Evolutionary conservation across 2,113 vertebrate species (phyloP), one percentile per base, ranked within the genome.

Genomic region (Paralichthys olivaceus): DNA sequence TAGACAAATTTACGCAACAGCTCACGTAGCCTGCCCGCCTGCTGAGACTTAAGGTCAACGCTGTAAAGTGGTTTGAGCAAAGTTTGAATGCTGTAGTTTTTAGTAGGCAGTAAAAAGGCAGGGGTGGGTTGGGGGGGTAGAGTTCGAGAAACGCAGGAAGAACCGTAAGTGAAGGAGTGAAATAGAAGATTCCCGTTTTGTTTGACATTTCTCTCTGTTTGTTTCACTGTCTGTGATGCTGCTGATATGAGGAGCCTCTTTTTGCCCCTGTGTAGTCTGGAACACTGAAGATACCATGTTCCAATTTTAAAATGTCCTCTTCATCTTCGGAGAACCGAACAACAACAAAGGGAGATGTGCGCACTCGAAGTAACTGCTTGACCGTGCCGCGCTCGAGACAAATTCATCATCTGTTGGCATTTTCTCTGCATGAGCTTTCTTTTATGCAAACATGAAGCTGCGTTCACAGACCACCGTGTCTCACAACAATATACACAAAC

Each of bases 1-100:
- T 4, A 73, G 17, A 79, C 72, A 80, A 80, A 86, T 87, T 87
- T 83, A 92, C 72, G 62, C 89, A 88, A 82, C 86, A 86, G 76
- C 80, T 85, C 53, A 69, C 81, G 79, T 63, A 64, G 66, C 60
- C 49, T 47, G 45, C 62, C 60, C 64, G 74, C 83, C 79, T 81
- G 84, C 74, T 71, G 84, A 89, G 85, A 84, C 88, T 73, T 79
- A 69, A 84, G 82, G 87, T 87, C 83, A 72, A 29, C 54, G 37
- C 66, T 59, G 58, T 84, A 81, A 84, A 90, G 86, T 81, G 75
- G 71, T 84, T 84, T 62, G 86, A 84, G 80, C 74, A 84, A 87
- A 87, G 85, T 88, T 79, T 87, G 80, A 69, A 81, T 6, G 81
- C 75, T 65, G 76, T 73, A 73, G 76, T 85, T 87, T 85, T 85